phyloP scores from a whole-genome alignment of 2,888 invertebrate species.

The Plebejus anna region DNA sequence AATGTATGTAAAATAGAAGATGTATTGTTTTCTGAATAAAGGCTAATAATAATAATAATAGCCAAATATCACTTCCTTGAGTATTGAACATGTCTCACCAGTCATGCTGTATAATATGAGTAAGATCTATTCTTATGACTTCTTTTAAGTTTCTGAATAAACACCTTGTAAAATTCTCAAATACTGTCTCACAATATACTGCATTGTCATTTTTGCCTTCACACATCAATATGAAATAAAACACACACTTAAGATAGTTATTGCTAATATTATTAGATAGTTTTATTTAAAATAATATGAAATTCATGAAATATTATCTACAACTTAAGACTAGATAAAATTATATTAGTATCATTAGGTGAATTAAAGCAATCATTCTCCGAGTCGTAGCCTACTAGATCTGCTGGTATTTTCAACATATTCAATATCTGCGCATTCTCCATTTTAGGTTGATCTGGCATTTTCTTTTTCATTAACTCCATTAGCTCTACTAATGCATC shows the following conservation, averaged over 20 bases:
- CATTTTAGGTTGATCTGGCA: conserved; percentile 62
- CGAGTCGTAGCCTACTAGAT: conserved; percentile 70
- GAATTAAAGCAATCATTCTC: conserved; percentile 72
- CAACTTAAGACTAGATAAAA: conserved; percentile 54
- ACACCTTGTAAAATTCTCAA: background rate
- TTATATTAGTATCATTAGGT: conserved; percentile 57
- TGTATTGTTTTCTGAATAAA: no score
- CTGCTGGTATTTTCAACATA: conserved; percentile 69
- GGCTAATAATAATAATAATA: no score
- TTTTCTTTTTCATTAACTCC: conserved; percentile 63
- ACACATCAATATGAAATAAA: background rate
- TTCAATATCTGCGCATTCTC: conserved; percentile 70
- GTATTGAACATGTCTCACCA: no score
- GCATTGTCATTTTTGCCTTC: background rate
- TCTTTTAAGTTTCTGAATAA: background rate
- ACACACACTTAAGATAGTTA: background rate
- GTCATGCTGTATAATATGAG: no score
- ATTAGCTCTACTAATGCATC: conserved; percentile 73
- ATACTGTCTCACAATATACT: no score
- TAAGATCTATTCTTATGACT: no score
- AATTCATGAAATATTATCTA: conserved; percentile 29
- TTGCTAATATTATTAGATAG: background rate
- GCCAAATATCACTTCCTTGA: no score
- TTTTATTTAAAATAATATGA: conserved; percentile 27
- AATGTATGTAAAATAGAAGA: no score